Percentiles rank a stretch among this genome's conserved stretches.
Evolutionary conservation across 2,113 vertebrate species (phyloP).

Genomic region (Pagrus major): DNA sequence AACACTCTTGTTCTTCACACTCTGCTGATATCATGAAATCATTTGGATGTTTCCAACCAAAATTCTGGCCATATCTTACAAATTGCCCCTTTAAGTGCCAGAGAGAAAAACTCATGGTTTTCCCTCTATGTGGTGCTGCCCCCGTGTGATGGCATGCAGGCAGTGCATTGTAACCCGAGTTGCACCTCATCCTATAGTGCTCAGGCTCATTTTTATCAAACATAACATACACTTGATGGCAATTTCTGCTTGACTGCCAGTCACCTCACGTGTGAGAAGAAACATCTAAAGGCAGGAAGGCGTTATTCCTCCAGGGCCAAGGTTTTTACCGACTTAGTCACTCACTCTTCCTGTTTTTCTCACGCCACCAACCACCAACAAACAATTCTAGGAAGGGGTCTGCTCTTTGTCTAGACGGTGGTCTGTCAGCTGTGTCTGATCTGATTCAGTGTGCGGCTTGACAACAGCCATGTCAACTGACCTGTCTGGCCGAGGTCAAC

Average conservation of each 20-base stretch:
- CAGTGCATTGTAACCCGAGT: slow-evolving; percentile 6
- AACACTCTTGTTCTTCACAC: too few species aligned
- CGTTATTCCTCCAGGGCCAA: slow-evolving; percentile 42
- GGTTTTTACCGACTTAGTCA: slow-evolving; percentile 58
- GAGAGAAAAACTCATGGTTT: not conserved
- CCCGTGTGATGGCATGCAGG: slow-evolving; percentile 35
- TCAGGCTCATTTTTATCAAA: slow-evolving; percentile 6
- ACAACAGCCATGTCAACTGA: slow-evolving; percentile 43
- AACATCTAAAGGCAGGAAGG: slow-evolving; percentile 66
- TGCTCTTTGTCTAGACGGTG: slow-evolving; percentile 82
- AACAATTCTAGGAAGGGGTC: slow-evolving; percentile 86
- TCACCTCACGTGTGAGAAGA: slow-evolving; percentile 32
- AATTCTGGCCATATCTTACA: too few species aligned
- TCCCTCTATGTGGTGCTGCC: slow-evolving; percentile 50
- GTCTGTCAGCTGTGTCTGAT: slow-evolving; percentile 67
- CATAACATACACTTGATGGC: slow-evolving; percentile 4
- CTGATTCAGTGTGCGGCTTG: slow-evolving; percentile 35
- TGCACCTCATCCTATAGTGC: not conserved
- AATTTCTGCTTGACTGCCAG: slow-evolving; percentile 16
- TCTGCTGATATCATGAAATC: too few species aligned
- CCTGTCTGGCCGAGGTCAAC: slow-evolving; percentile 53
- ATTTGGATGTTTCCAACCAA: too few species aligned
- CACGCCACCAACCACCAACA: slow-evolving; percentile 71
- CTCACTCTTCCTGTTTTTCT: slow-evolving; percentile 84
- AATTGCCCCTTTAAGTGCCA: too few species aligned